These are phyloP conservation scores for Cosmia trapezina DNA, from an alignment of 2,888 invertebrate genomes.

Conservation along the genomic window DNA sequence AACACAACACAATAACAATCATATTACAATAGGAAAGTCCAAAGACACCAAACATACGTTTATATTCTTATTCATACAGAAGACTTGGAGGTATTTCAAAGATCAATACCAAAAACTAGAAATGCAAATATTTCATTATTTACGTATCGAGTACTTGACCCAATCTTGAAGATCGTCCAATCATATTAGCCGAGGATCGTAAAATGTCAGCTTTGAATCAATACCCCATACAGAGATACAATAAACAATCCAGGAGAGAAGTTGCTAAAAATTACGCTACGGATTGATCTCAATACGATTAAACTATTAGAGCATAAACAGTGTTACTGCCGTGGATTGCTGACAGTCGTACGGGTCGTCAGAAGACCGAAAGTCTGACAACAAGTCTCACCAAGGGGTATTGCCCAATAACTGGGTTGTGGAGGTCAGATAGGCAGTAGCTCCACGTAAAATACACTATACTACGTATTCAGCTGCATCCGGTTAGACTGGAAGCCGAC, in stretches of 20 bases:
- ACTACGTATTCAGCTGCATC: no score
- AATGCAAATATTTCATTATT: slow-evolving; percentile 34
- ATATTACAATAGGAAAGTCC: slow-evolving; percentile 1
- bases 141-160: slow-evolving; percentile 28
- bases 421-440: no score
- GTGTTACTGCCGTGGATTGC: no score
- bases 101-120: slow-evolving; percentile 23
- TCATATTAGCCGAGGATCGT: slow-evolving; percentile 16
- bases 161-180: slow-evolving; percentile 27
- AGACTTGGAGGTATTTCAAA: slow-evolving; percentile 8
- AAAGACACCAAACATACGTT: slow-evolving; percentile 17
- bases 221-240: slow-evolving; percentile 46
- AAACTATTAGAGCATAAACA: background rate
- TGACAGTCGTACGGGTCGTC: no score
- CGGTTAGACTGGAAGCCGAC: no score
- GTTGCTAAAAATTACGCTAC: slow-evolving; percentile 33
- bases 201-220: slow-evolving; percentile 20
- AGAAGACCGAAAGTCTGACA: no score
- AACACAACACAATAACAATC: background rate
- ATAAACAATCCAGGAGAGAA: slow-evolving; percentile 49
- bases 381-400: no score
- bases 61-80: slow-evolving; percentile 1
- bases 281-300: slow-evolving; percentile 6
- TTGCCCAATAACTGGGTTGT: no score
- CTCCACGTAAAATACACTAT: no score